phyloP scores from a whole-genome alignment of 1,140 invertebrate genomes.

The Leptonema lineaticorne region DNA sequence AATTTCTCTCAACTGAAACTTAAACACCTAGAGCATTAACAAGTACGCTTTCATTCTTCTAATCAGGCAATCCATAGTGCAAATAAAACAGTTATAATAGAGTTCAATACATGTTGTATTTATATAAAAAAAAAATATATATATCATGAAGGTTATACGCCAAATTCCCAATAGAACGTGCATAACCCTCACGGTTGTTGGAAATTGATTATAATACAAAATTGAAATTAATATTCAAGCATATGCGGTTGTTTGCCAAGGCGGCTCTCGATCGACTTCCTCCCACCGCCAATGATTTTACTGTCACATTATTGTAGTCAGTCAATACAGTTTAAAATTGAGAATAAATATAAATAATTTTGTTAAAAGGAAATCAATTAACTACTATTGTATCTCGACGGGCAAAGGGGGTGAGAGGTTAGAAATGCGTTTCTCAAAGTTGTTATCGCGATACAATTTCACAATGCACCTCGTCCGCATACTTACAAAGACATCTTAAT shows the following conservation, averaged over 20 bases:
- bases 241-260: conserved; percentile 13
- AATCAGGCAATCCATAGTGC: conserved; percentile 38
- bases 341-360: conserved; percentile 17
- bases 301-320: conserved; percentile 7
- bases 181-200: neutral
- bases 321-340: conserved; percentile 20
- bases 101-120: conserved; percentile 44
- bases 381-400: conserved; percentile 25
- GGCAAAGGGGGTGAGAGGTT: conserved; percentile 11
- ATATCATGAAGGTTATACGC: neutral
- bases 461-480: no score
- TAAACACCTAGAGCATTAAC: conserved; percentile 32
- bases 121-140: conserved; percentile 5
- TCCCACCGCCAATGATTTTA: neutral
- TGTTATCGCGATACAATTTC: no score
- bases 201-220: neutral
- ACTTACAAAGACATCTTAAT: neutral
- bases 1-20: conserved; percentile 20
- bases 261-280: conserved; percentile 12
- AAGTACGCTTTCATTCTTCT: conserved; percentile 26
- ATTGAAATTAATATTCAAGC: conserved; percentile 16
- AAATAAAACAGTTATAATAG: conserved; percentile 42
- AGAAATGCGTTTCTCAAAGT: neutral
- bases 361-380: conserved; percentile 9
- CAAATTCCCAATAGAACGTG: neutral